Evolutionary conservation across 2,888 invertebrate species (phyloP).

Genomic region (Lochmaea capreae): DNA sequence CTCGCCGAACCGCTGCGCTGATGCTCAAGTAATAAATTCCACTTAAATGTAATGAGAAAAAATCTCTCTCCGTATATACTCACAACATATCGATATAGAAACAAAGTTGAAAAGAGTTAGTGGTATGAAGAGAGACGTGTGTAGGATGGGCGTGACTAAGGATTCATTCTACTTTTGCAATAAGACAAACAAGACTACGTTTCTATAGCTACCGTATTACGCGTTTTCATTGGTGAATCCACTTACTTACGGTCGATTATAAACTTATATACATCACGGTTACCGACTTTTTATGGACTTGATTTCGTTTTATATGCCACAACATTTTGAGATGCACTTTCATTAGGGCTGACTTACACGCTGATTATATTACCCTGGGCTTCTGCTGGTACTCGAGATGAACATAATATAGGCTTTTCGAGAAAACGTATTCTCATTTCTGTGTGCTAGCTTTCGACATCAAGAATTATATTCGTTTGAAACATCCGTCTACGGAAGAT

Average conservation of each 20-base stretch:
- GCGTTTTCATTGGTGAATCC: slow-evolving; percentile 64
- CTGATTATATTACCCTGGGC: slow-evolving; percentile 8
- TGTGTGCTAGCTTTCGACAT: not conserved
- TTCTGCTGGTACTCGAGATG: slow-evolving; percentile 1
- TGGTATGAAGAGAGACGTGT: slow-evolving; percentile 62
- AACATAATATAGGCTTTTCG: slow-evolving; percentile 9
- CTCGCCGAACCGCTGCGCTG: slow-evolving; percentile 51
- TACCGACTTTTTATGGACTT: slow-evolving; percentile 44
- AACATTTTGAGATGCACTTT: slow-evolving; percentile 36
- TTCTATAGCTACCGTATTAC: slow-evolving; percentile 68
- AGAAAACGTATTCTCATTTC: not conserved
- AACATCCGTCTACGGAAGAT: not conserved
- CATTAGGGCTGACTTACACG: slow-evolving; percentile 38
- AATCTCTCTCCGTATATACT: slow-evolving; percentile 46
- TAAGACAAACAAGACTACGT: slow-evolving; percentile 63
- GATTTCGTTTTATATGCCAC: slow-evolving; percentile 40
- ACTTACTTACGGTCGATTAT: slow-evolving; percentile 59
- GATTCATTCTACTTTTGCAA: slow-evolving; percentile 65
- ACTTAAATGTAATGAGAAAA: slow-evolving; percentile 53
- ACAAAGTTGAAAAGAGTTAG: slow-evolving; percentile 54
- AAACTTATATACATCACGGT: slow-evolving; percentile 51
- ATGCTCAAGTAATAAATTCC: slow-evolving; percentile 53
- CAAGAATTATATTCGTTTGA: slow-evolving; percentile 2
- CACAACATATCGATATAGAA: slow-evolving; percentile 47
- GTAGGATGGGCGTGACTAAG: slow-evolving; percentile 63